Base-by-base conservation (phyloP, 2,888 invertebrate genomes). In the Drosophila subsilvestris region DNA sequence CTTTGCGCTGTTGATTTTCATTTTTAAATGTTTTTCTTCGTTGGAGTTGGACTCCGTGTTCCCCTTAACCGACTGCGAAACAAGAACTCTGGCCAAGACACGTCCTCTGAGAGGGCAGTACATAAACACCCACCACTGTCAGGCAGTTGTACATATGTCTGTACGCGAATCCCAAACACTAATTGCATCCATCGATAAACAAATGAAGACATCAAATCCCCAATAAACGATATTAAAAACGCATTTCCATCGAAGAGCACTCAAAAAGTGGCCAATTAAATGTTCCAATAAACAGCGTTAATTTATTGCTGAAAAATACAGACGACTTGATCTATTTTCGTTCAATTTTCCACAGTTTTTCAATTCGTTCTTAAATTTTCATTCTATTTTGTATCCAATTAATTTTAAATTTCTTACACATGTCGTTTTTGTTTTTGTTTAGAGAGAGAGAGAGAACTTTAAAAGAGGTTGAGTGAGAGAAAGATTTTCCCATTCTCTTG, bases 261-360 rank as follows among this genome's bases (percentile, higher is more conserved):
- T 49, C 75, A 62, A 79, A 63, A 79, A 86, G 70, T 81, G 74
- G 67, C 67, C 75, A 84, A 80, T 79, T 79, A 80, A 88, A 86
- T 80, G 79, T 84, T 84, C 76, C 62, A 78, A 84, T 73, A 86
- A 84, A 80, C 75, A 75, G 57, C 32, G 32, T 43, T 51, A 70
- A 74, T 77, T 72, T 80, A 74, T 55, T 60, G 57, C 73, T 69
- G 63, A 73, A 68, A 76, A 54, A 73, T 59, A 51, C 62, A 66
- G 43, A 53, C 60, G 50, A 61, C 76, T 80, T 71, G 51, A 72
- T 66, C 62, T 80, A 66, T 73, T 85, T 80, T 73, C 54, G 58
- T 51, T 45, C 12, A 44, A 20, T 54, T 48, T 60, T 71, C 53
- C 70, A 72, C 55, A 44, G 14, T 29, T 57, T 61, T 61, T 70